phyloP scores from a whole-genome alignment of 1,140 invertebrate species.

The Apis cerana region DNA sequence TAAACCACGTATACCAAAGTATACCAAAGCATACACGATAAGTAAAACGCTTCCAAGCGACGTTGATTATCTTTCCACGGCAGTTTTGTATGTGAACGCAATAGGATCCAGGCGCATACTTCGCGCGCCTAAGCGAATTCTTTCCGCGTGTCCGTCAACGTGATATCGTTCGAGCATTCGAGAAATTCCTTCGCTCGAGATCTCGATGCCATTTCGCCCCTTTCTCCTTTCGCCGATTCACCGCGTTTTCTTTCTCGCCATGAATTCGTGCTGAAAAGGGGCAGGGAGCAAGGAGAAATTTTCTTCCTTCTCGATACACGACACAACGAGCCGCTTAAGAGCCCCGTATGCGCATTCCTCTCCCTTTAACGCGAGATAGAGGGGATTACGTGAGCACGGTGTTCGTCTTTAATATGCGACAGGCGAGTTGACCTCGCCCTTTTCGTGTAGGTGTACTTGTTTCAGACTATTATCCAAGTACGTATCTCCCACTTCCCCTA shows the following conservation, averaged over 20 bases:
- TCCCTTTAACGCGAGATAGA: slow-evolving; percentile 55
- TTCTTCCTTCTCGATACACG: slow-evolving; percentile 62
- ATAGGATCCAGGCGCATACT: slow-evolving; percentile 40
- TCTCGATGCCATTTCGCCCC: too few relatives aligned
- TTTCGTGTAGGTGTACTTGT: slow-evolving; percentile 72
- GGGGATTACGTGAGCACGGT: slow-evolving; percentile 40
- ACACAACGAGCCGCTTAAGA: slow-evolving; percentile 64
- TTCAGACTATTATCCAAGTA: slow-evolving; percentile 75
- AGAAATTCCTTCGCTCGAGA: too few relatives aligned
- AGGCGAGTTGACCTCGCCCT: slow-evolving; percentile 75
- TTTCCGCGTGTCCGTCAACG: neutral
- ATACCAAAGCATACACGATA: slow-evolving; percentile 71
- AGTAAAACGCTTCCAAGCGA: slow-evolving; percentile 62
- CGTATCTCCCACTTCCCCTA: slow-evolving; percentile 4
- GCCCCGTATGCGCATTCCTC: slow-evolving; percentile 56
- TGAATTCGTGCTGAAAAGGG: slow-evolving; percentile 14
- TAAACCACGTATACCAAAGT: too few relatives aligned
- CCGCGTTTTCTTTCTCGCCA: slow-evolving; percentile 1
- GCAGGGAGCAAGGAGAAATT: neutral
- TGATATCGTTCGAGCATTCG: too few relatives aligned
- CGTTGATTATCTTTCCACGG: slow-evolving; percentile 69
- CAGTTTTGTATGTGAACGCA: slow-evolving; percentile 46
- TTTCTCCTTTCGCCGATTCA: too few relatives aligned
- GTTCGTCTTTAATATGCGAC: slow-evolving; percentile 76
- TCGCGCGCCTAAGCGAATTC: slow-evolving; percentile 12